Percentiles rank a stretch among this genome's conserved stretches.
Conservation (phyloP, 2,113 vertebrate genomes). For the Tringa solitaria region DNA sequence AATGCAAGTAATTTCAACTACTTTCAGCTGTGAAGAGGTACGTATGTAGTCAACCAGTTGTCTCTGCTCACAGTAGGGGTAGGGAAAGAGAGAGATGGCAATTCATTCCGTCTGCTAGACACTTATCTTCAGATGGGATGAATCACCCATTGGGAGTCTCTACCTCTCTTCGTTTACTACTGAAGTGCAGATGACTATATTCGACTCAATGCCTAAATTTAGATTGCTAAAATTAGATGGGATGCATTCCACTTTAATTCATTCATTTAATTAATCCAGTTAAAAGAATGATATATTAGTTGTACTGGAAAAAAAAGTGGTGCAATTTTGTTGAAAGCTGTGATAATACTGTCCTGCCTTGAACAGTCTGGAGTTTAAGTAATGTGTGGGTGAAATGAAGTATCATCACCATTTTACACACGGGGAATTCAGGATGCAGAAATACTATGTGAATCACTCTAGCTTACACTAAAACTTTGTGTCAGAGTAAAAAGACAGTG, state of each 20-base stretch:
- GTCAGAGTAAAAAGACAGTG: neutral
- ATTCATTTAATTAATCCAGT: slow-evolving; percentile 4
- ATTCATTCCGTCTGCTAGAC: neutral
- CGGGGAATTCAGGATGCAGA: neutral
- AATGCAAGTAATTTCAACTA: neutral
- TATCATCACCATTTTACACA: neutral
- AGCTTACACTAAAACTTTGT: neutral
- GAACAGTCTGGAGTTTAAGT: slow-evolving; percentile 1
- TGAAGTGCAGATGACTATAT: neutral
- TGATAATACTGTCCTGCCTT: slow-evolving; percentile 32
- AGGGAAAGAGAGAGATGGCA: neutral
- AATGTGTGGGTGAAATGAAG: slow-evolving; percentile 18
- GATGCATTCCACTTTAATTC: neutral
- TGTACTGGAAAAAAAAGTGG: neutral
- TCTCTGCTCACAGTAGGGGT: neutral
- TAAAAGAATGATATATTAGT: neutral
- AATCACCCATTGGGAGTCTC: neutral
- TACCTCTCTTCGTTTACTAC: neutral
- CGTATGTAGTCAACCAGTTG: neutral
- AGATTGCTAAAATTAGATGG: slow-evolving; percentile 8
- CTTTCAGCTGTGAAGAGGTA: neutral
- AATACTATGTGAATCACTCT: neutral
- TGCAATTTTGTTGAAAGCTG: slow-evolving; percentile 10
- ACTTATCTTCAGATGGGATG: neutral
- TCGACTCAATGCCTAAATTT: slow-evolving; percentile 3